Evolutionary conservation across 1,140 invertebrate species (phyloP).

Genomic region (Brachionus calyciflorus): DNA sequence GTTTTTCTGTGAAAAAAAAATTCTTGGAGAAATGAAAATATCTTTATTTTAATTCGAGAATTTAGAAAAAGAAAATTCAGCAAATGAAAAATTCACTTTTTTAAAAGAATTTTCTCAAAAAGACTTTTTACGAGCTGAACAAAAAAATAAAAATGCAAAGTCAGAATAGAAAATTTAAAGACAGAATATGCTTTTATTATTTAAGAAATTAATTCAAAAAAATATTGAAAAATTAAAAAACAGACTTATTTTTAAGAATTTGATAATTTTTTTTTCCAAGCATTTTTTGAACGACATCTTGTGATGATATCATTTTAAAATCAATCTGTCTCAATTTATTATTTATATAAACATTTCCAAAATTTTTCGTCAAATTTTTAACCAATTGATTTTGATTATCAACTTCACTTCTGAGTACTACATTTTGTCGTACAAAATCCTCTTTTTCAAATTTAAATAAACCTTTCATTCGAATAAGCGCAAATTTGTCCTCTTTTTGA

Average conservation of each 20-base stretch:
- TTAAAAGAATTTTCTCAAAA: no score
- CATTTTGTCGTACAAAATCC: slow-evolving; percentile 27
- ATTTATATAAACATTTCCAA: slow-evolving; percentile 17
- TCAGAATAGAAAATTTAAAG: no score
- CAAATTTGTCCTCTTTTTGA: slow-evolving; percentile 38
- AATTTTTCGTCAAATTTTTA: slow-evolving; percentile 37
- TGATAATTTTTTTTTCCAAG: slow-evolving; percentile 7
- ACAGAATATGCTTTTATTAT: no score
- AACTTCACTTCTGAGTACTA: background rate
- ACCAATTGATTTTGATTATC: background rate
- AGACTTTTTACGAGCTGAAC: no score
- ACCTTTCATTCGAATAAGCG: slow-evolving; percentile 30
- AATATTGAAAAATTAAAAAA: background rate
- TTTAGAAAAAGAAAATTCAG: no score
- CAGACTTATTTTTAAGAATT: background rate
- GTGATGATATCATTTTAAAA: slow-evolving; percentile 11
- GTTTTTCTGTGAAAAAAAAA: no score
- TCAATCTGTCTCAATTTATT: slow-evolving; percentile 15
- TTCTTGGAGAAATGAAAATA: no score
- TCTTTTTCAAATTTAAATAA: slow-evolving; percentile 33
- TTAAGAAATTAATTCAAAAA: no score
- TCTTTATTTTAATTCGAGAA: no score
- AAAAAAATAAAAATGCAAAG: no score
- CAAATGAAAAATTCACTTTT: no score
- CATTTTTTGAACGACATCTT: slow-evolving; percentile 17